Evolutionary conservation across 1,140 invertebrate species (phyloP).

Genomic region (Drosophila sulfurigaster): DNA sequence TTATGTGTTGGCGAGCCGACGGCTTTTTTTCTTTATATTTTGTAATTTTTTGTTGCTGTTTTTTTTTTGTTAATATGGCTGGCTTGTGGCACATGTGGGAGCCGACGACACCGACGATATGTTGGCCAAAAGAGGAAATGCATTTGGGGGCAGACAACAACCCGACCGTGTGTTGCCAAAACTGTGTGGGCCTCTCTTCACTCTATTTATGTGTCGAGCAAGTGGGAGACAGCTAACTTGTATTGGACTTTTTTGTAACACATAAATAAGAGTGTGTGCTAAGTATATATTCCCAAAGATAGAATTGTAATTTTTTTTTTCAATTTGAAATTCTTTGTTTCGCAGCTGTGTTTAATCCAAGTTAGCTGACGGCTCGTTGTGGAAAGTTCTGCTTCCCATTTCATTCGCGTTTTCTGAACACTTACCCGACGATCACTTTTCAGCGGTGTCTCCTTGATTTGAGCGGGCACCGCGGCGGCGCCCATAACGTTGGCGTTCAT

Average conservation of each 20-base stretch:
- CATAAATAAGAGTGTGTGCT: neutral
- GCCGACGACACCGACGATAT: slow-evolving; percentile 48
- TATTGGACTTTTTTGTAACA: slow-evolving; percentile 21
- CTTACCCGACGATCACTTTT: slow-evolving; percentile 85
- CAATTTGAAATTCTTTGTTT: neutral
- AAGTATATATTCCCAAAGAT: slow-evolving; percentile 2
- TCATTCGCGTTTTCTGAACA: slow-evolving; percentile 31
- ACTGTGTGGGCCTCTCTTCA: slow-evolving; percentile 22
- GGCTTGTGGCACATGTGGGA: slow-evolving; percentile 63
- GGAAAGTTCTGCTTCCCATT: neutral
- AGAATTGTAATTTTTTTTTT: neutral
- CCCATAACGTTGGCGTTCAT: slow-evolving; percentile 78
- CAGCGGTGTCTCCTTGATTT: slow-evolving; percentile 75
- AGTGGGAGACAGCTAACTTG: slow-evolving; percentile 45
- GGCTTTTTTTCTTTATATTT: slow-evolving; percentile 49
- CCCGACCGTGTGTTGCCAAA: slow-evolving; percentile 46
- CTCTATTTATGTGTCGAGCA: slow-evolving; percentile 16
- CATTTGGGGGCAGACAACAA: slow-evolving; percentile 66
- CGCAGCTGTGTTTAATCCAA: slow-evolving; percentile 17
- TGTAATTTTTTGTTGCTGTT: slow-evolving; percentile 1
- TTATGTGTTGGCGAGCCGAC: slow-evolving; percentile 73
- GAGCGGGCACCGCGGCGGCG: slow-evolving; percentile 68
- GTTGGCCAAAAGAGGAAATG: slow-evolving; percentile 79
- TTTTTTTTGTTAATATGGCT: slow-evolving; percentile 24
- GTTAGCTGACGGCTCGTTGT: slow-evolving; percentile 1